Base-by-base conservation (phyloP, 2,113 vertebrate genomes). In the Lethenteron reissneri region DNA sequence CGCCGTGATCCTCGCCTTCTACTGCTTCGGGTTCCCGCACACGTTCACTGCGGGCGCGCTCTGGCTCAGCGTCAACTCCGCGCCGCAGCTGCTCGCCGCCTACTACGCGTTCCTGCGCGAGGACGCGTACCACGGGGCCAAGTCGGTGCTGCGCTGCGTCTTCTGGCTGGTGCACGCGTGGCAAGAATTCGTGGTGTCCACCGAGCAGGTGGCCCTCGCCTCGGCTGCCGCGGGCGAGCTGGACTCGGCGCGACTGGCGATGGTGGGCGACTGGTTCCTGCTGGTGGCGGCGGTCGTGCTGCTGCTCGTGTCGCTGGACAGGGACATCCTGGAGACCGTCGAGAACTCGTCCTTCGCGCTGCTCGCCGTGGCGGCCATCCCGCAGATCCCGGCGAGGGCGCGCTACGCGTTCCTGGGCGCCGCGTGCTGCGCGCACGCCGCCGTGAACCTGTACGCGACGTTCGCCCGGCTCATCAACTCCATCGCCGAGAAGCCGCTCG, bases 231-330 rank as follows among this genome's bases (percentile, higher is more conserved):
- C 25, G 25, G 25, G 25, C 25, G 25, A 41, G 25, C 74, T 79
- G 58, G 72, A 72, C 1, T 78, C 77, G 74, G 80, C 73, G 10
- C 81, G 84, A 74, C 72, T 76, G 62, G 73, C 73, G 1, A 86
- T 88, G 85, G 78, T 87, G 3, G 88, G 88, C 2, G 77, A 85
- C 11, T 90, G 86, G 84, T 88, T 92, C 80, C 86, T 89, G 76
- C 75, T 89, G 75, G 78, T 78, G 8, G 75, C 77, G 1, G 81
- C 83, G 57, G 76, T 87, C 69, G 73, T 86, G 71, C 74, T 90
- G 0, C 84, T 83, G 1, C 9, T 85, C 14, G 73, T 83, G 76
- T 84, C 87, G 2, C 73, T 83, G 57, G 86, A 84, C 77, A 86
- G 78, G 73, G 85, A 88, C n/a, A 70, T 76, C 12, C 78, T 92